A percentile compares a stretch with the other conserved stretches of the same genome.
phyloP scores from a whole-genome alignment of 2,113 vertebrate genomes.

The Mellivora capensis region DNA sequence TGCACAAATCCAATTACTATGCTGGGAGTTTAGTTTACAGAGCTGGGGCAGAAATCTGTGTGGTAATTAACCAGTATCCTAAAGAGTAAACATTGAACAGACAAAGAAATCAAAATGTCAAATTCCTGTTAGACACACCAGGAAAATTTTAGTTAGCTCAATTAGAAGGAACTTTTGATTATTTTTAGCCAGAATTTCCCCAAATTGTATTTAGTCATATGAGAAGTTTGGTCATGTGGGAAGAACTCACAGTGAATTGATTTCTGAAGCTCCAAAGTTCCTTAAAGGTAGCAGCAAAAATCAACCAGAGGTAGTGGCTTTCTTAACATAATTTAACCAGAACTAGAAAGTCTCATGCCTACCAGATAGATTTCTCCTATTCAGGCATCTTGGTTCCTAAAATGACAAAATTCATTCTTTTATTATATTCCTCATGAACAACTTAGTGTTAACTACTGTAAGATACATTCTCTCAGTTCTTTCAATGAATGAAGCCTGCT shows the following conservation, averaged over 20 bases:
- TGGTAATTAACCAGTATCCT: not conserved
- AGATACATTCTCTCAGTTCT: not conserved
- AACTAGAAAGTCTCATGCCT: not conserved
- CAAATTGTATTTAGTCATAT: not conserved
- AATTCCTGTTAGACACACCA: not conserved
- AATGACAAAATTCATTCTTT: not conserved
- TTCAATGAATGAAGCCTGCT: not conserved
- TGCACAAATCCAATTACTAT: not conserved
- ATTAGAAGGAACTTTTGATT: not conserved
- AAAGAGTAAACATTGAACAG: not conserved
- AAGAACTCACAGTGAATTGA: not conserved
- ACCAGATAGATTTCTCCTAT: not conserved
- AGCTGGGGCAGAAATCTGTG: not conserved
- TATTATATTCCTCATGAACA: not conserved
- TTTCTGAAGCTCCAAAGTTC: not conserved
- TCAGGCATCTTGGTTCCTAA: not conserved
- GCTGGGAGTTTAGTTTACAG: not conserved
- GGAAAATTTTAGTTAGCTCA: not conserved
- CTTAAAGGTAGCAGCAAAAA: not conserved
- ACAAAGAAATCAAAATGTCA: not conserved
- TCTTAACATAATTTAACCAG: not conserved
- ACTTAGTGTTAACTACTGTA: not conserved
- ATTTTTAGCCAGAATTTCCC: not conserved
- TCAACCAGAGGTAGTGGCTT: not conserved
- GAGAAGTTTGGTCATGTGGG: not conserved